These are phyloP conservation scores for Champsocephalus esox DNA, from an alignment of 2,797 vertebrate genomes.

Conservation along the genomic window DNA sequence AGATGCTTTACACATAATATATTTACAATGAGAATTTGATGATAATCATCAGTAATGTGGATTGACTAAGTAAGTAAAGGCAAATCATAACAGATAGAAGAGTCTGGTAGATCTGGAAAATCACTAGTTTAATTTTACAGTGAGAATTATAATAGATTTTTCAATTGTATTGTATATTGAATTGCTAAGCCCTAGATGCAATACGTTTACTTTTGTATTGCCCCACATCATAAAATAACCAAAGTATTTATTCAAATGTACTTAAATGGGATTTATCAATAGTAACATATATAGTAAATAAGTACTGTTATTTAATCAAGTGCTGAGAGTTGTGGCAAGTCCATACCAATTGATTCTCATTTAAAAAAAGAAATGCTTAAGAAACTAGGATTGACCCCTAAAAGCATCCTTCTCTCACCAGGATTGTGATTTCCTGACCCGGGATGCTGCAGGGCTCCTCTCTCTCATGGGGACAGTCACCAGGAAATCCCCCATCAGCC, in stretches of 20 bases:
- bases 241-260: background rate
- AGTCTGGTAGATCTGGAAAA: too few species aligned
- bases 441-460: slow-evolving; percentile 82
- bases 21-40: too few species aligned
- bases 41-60: too few species aligned
- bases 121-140: too few species aligned
- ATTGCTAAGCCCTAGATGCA: background rate
- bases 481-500: slow-evolving; percentile 86
- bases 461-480: slow-evolving; percentile 84
- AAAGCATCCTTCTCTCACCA: slow-evolving; percentile 85
- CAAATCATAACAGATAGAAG: too few species aligned
- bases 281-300: background rate
- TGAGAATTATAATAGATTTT: too few species aligned
- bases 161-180: too few species aligned
- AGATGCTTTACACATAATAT: too few species aligned
- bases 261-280: background rate
- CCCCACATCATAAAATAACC: background rate
- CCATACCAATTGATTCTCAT: background rate
- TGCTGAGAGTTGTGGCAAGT: background rate
- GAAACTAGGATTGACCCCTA: background rate
- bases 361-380: background rate
- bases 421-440: slow-evolving; percentile 92
- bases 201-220: background rate
- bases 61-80: too few species aligned
- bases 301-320: background rate